Conservation (phyloP, 2,888 invertebrate genomes). For the Hecatera dysodea region DNA sequence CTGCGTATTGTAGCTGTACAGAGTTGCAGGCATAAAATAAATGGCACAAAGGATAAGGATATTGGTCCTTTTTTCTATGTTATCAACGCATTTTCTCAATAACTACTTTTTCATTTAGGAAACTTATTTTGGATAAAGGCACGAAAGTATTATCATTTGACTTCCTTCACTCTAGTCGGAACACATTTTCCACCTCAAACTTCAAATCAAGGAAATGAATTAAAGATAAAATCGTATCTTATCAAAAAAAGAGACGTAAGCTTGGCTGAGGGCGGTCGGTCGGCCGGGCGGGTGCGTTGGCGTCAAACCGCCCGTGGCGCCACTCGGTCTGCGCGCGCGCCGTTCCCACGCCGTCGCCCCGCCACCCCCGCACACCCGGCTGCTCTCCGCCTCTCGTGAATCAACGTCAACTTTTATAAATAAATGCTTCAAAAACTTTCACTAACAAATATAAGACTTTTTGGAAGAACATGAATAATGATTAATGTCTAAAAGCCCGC, state of each 20-base stretch:
- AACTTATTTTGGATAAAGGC: too few species aligned
- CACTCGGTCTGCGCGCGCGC: constrained; percentile 83
- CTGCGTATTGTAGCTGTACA: not conserved
- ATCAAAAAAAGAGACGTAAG: not conserved
- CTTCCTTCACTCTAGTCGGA: too few species aligned
- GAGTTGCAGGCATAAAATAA: not conserved
- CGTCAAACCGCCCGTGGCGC: constrained; percentile 84
- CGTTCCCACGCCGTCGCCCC: constrained; percentile 80
- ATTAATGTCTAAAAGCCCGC: constrained; percentile 55
- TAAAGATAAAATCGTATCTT: constrained; percentile 5
- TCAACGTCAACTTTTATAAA: constrained; percentile 81
- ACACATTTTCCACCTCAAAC: too few species aligned
- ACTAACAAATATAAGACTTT: constrained; percentile 76
- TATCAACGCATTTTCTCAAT: not conserved
- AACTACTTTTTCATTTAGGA: not conserved
- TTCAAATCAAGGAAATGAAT: not conserved
- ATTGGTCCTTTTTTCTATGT: not conserved
- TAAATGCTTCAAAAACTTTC: constrained; percentile 85
- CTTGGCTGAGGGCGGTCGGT: constrained; percentile 5
- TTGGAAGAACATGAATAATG: constrained; percentile 70
- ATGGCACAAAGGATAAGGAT: too few species aligned
- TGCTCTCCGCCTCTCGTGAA: constrained; percentile 67
- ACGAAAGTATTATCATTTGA: too few species aligned
- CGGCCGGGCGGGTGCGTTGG: constrained; percentile 66
- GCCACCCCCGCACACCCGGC: constrained; percentile 61